phyloP scores from a whole-genome alignment of 2,113 vertebrate genomes.

The Bubo bubo region DNA sequence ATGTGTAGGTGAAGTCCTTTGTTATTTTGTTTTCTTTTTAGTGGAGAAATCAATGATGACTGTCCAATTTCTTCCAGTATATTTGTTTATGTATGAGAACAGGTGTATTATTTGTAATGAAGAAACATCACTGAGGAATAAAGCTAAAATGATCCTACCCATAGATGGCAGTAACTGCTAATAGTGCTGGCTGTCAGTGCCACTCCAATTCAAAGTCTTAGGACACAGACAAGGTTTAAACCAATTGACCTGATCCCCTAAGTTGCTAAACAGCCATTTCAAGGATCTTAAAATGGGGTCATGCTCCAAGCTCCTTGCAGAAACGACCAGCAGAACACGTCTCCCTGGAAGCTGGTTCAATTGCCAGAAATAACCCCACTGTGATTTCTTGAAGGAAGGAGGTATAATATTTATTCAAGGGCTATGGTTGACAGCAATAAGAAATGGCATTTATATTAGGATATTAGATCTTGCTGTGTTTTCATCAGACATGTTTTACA shows the following conservation, averaged over 20 bases:
- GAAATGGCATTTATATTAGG: conserved; percentile 1
- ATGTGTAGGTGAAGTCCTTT: neutral
- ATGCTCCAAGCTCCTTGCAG: neutral
- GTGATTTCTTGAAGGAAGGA: neutral
- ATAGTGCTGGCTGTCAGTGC: neutral
- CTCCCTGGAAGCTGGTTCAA: neutral
- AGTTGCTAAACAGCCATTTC: neutral
- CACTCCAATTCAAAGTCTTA: neutral
- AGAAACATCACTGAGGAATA: neutral
- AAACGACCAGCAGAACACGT: neutral
- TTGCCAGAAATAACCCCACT: neutral
- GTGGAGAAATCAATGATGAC: neutral
- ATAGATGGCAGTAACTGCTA: conserved; percentile 61
- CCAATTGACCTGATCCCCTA: neutral
- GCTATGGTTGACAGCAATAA: neutral
- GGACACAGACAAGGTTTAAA: neutral
- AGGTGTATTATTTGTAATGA: neutral
- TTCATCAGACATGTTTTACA: neutral
- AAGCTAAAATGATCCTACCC: neutral
- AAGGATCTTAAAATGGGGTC: neutral
- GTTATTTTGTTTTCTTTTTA: neutral
- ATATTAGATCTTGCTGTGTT: neutral
- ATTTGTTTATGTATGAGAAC: neutral
- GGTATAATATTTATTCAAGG: neutral
- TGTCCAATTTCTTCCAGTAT: neutral